These are phyloP conservation scores for Chroicocephalus ridibundus DNA, from an alignment of 2,113 vertebrate genomes.

Conservation along the genomic window DNA sequence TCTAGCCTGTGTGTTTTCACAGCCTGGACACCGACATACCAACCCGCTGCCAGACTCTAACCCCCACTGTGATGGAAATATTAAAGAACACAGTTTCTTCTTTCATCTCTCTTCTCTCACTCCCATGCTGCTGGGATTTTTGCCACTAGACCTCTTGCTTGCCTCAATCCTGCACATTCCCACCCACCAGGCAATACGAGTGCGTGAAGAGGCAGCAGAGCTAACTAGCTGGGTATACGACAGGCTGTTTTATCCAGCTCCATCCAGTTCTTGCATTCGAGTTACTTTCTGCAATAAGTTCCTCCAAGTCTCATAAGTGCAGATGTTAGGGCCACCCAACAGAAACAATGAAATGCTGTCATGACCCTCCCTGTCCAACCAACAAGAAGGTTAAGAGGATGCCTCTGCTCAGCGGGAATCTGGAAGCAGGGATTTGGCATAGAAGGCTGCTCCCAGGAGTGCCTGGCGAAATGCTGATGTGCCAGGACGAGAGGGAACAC, in stretches of 20 bases:
- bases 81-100: not conserved
- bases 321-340: not conserved
- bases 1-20: not conserved
- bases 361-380: not conserved
- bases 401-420: not conserved
- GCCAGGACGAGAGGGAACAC: not conserved
- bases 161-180: not conserved
- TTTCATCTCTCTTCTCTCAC: not conserved
- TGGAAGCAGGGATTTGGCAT: not conserved
- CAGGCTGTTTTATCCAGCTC: not conserved
- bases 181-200: not conserved
- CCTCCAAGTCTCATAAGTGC: not conserved
- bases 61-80: not conserved
- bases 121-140: not conserved
- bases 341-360: not conserved
- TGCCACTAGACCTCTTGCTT: not conserved
- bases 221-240: not conserved
- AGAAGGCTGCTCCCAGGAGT: not conserved
- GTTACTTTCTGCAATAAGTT: not conserved
- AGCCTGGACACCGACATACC: not conserved
- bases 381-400: not conserved
- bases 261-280: not conserved
- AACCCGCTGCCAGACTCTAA: not conserved
- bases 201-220: not conserved
- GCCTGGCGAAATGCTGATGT: not conserved